Conservation (phyloP, 2,888 invertebrate genomes). For the Agrochola lota region DNA sequence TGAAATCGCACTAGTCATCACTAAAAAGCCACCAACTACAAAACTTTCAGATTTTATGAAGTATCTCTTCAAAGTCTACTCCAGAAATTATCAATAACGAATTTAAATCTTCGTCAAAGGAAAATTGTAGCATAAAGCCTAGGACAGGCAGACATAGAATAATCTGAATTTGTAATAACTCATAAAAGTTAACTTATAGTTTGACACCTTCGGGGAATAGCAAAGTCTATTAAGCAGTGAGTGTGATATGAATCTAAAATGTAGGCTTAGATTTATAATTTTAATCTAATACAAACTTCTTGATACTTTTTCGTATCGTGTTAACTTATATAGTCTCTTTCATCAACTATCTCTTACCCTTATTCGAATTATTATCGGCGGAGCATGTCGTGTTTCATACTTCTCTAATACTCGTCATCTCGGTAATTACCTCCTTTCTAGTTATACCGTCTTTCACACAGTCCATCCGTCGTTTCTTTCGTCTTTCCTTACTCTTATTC, state of each 20-base stretch:
- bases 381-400: not conserved
- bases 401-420: not conserved
- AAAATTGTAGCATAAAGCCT: conserved; percentile 12
- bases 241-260: conserved; percentile 40
- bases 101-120: conserved; percentile 28
- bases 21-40: not conserved
- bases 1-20: not conserved
- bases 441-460: not conserved
- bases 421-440: not conserved
- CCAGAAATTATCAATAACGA: not conserved
- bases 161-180: conserved; percentile 39
- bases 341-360: not conserved
- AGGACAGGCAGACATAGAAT: conserved; percentile 20
- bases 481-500: no score
- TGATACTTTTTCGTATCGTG: not conserved
- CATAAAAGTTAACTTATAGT: conserved; percentile 29
- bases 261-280: not conserved
- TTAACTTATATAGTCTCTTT: not conserved
- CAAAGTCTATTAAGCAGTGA: conserved; percentile 28
- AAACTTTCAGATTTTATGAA: not conserved
- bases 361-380: no score
- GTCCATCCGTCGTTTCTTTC: not conserved
- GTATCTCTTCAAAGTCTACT: not conserved
- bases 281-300: not conserved
- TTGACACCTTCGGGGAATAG: conserved; percentile 27